Conservation (phyloP, 2,888 invertebrate species). For the Apodemia zela region DNA sequence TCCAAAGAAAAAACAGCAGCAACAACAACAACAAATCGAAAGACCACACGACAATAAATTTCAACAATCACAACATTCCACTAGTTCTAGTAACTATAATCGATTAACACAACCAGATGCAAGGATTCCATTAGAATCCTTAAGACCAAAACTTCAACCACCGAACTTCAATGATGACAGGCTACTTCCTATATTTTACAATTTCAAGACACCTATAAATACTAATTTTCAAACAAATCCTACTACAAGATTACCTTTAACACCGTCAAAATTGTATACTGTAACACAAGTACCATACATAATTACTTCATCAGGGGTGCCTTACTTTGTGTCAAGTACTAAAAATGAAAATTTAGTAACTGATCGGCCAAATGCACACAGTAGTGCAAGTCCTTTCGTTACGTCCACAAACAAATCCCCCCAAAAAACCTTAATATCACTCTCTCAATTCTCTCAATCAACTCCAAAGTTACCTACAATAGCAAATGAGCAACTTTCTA, state of each 20-base stretch:
- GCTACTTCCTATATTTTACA: constrained; percentile 63
- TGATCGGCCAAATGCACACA: constrained; percentile 39
- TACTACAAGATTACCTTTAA: constrained; percentile 39
- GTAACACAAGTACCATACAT: constrained; percentile 54
- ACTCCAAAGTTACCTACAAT: constrained; percentile 57
- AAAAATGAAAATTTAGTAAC: constrained; percentile 52
- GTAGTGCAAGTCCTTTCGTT: constrained; percentile 51
- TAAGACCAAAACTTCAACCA: constrained; percentile 57
- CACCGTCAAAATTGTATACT: constrained; percentile 43
- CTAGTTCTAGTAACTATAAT: constrained; percentile 34
- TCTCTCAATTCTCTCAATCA: constrained; percentile 52
- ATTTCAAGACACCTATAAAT: constrained; percentile 51
- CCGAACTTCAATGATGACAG: constrained; percentile 72
- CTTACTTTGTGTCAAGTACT: constrained; percentile 49
- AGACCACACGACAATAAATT: constrained; percentile 31
- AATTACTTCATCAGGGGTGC: constrained; percentile 46
- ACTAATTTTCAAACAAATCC: constrained; percentile 38
- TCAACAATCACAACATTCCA: constrained; percentile 38
- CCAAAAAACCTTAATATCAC: constrained; percentile 30
- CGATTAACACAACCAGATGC: constrained; percentile 41
- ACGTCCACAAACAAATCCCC: constrained; percentile 47
- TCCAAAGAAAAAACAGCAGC: constrained; percentile 31
- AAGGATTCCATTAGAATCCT: constrained; percentile 42
- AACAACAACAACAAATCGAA: constrained; percentile 32
- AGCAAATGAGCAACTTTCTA: constrained; percentile 57